These are phyloP conservation scores for Drosophila longiperda DNA, from an alignment of 2,888 invertebrate genomes.

Conservation along the genomic window DNA sequence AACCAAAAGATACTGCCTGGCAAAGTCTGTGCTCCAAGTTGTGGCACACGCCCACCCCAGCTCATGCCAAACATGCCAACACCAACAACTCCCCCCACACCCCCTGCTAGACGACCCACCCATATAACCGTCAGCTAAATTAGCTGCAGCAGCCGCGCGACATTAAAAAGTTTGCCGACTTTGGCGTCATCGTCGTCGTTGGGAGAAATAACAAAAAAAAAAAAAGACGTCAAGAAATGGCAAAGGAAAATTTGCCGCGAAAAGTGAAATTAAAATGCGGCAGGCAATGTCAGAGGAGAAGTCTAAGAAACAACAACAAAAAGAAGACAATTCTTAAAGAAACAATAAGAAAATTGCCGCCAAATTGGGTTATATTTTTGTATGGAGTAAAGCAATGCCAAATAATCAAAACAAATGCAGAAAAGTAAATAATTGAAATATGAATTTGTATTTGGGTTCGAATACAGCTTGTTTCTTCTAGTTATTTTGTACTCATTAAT, in stretches of 20 bases:
- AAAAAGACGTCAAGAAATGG: constrained; percentile 33
- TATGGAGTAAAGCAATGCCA: constrained; percentile 5
- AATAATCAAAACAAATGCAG: constrained; percentile 39
- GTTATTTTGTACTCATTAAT: constrained; percentile 18
- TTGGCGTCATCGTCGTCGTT: constrained; percentile 26
- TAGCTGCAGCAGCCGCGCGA: constrained; percentile 64
- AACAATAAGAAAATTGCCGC: constrained; percentile 27
- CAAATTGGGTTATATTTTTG: constrained; percentile 37
- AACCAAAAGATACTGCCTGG: constrained; percentile 67
- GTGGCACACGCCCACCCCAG: constrained; percentile 25
- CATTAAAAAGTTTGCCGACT: constrained; percentile 75
- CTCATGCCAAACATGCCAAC: background rate
- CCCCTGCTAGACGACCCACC: constrained; percentile 13
- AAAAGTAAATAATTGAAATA: constrained; percentile 8
- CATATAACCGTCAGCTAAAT: constrained; percentile 43
- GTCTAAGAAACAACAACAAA: constrained; percentile 1
- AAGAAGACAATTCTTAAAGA: background rate
- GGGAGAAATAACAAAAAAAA: constrained; percentile 36
- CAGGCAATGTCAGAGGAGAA: constrained; percentile 30
- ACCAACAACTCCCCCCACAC: background rate
- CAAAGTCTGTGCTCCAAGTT: constrained; percentile 70
- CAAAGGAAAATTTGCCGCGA: constrained; percentile 59
- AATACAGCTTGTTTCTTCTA: constrained; percentile 14
- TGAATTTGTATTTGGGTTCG: background rate
- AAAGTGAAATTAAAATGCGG: constrained; percentile 80